Percentiles rank a stretch among this genome's conserved stretches.
Conservation (phyloP, 2,797 vertebrate species). For the Yasuhikotakia modesta region DNA sequence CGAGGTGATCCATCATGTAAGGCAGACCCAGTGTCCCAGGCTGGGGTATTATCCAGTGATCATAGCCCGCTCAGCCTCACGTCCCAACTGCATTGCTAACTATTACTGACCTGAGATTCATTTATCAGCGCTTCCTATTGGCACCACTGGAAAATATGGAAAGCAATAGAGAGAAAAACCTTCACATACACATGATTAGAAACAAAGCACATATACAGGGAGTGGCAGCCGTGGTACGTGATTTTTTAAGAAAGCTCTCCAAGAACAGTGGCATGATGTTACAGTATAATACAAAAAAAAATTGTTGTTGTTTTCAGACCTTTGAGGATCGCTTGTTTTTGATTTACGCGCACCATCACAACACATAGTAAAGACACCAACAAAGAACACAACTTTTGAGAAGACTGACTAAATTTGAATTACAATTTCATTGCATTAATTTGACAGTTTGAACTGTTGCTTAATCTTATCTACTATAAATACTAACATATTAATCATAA, state of each 20-base stretch:
- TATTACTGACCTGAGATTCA: constrained; percentile 57
- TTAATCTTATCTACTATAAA: background rate
- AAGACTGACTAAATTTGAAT: background rate
- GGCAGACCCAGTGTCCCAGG: constrained; percentile 41
- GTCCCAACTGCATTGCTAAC: constrained; percentile 17
- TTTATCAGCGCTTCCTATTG: constrained; percentile 59
- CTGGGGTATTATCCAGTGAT: constrained; percentile 49
- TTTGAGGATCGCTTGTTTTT: background rate
- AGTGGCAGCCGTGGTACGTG: constrained; percentile 33
- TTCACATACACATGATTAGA: constrained; percentile 28
- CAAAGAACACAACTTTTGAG: background rate
- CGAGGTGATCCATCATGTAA: constrained; percentile 52
- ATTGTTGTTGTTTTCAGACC: background rate
- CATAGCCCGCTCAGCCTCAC: constrained; percentile 21
- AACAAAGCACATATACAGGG: constrained; percentile 60
- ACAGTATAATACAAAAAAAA: background rate
- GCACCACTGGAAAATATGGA: constrained; percentile 5
- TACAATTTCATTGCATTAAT: background rate
- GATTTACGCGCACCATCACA: background rate
- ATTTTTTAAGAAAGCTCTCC: constrained; percentile 23
- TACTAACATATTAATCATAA: background rate
- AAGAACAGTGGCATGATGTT: constrained; percentile 12
- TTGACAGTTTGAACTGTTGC: background rate
- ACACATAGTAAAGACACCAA: background rate
- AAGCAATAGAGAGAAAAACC: constrained; percentile 3